phyloP scores from a whole-genome alignment of 2,888 invertebrate species.

The Helicoverpa assulta region DNA sequence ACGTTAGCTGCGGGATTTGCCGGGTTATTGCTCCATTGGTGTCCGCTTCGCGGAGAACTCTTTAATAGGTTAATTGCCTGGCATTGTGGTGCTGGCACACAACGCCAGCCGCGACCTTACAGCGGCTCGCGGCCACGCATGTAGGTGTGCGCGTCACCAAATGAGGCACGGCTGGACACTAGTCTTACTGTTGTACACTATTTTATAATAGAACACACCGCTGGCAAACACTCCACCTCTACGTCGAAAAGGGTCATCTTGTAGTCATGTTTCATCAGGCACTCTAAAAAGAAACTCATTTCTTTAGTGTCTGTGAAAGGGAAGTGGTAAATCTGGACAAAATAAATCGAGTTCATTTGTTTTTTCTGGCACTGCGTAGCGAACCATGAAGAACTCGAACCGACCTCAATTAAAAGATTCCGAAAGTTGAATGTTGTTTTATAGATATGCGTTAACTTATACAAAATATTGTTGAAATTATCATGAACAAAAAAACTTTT shows the following conservation, averaged over 20 bases:
- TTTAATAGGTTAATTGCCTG: constrained; percentile 89
- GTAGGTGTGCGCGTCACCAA: constrained; percentile 82
- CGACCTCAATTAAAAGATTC: constrained; percentile 75
- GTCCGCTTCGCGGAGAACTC: constrained; percentile 80
- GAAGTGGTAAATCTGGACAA: constrained; percentile 60
- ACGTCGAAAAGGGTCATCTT: constrained; percentile 44
- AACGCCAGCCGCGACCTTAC: constrained; percentile 87
- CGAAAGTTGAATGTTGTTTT: constrained; percentile 55
- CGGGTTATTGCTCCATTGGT: constrained; percentile 83
- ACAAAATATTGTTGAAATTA: constrained; percentile 32
- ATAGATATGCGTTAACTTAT: constrained; percentile 34
- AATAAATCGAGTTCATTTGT: constrained; percentile 68
- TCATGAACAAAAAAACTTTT: constrained; percentile 10
- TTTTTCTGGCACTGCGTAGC: constrained; percentile 71
- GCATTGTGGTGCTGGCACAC: constrained; percentile 89
- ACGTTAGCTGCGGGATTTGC: constrained; percentile 76
- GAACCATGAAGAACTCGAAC: constrained; percentile 74
- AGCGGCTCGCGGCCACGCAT: constrained; percentile 86
- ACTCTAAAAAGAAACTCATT: constrained; percentile 42
- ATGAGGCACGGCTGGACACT: constrained; percentile 74
- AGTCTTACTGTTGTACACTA: constrained; percentile 55
- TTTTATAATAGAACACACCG: constrained; percentile 48
- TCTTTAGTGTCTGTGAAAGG: constrained; percentile 53
- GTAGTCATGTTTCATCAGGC: constrained; percentile 40
- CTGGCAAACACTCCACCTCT: constrained; percentile 41